Evolutionary conservation across 2,113 vertebrate genomes (phyloP), one percentile per base, ranked within the genome.

Genomic region (Apaloderma vittatum): DNA sequence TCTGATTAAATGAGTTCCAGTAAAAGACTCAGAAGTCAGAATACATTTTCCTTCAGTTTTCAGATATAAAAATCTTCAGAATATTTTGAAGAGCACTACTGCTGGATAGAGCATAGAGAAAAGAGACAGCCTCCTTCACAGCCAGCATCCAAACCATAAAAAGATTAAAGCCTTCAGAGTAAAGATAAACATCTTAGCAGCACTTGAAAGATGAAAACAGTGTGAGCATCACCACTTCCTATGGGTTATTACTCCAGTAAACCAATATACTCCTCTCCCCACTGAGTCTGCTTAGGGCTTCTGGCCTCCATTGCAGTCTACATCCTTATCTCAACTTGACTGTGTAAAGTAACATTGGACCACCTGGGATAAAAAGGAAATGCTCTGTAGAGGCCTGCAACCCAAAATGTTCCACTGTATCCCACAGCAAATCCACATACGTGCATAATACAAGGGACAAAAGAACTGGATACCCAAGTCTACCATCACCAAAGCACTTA

Each of bases 101-200:
- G 76, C 72, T 71, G 68, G 79, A 71, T 63, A 71, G 29, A 86
- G 79, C 68, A 81, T 1, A 67, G 59, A 86, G 86, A 88, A 78
- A 89, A 67, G 11, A 70, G 36, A 68, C 23, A 55, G 74, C 14
- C 85, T 85, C 40, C 59, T 90, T 82, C 73, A 77, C 51, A 95
- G 83, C n/a, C 83, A 94, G 80, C 58, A 82, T 85, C 87, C 86
- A 91, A 91, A 89, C 65, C 34, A 63, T 37, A 51, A 76, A 40
- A 87, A 81, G 61, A 94, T 61, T 59, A 87, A 85, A 89, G 73
- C 76, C 67, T 96, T 71, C 57, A 74, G 73, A 93, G 62, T n/a
- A 43, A 86, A 95, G 94, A 95, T 66, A 88, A 92, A 86, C 61
- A 81, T 71, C 83, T 95, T 11, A 94, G 48, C 58, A 88, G 63